Conservation (phyloP, 2,797 vertebrate genomes). For the Pagetopsis macropterus region DNA sequence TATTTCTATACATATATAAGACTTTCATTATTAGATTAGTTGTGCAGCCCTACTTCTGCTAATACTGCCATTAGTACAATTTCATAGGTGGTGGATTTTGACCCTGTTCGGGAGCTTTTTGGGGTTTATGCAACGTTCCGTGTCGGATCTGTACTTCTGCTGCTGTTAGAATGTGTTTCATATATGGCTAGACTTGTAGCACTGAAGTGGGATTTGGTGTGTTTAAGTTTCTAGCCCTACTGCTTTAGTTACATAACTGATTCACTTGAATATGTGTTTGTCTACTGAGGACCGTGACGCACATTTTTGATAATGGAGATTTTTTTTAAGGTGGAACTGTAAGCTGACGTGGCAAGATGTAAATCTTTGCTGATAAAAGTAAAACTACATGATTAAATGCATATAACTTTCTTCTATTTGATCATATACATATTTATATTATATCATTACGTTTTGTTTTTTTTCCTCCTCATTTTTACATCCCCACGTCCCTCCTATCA, state of each 20-base stretch:
- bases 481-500: background rate
- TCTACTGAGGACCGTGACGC: constrained; percentile 9
- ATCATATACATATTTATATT: background rate
- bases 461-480: background rate
- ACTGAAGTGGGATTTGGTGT: constrained; percentile 31
- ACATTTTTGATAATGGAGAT: background rate
- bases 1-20: too few relatives aligned
- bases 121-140: background rate
- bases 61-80: too few relatives aligned
- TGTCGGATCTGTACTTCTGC: background rate
- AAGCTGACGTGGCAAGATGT: background rate
- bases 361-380: background rate
- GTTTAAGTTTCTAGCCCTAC: background rate
- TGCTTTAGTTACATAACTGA: constrained; percentile 1
- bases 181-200: constrained; percentile 7
- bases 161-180: background rate
- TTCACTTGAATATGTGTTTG: constrained; percentile 9
- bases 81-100: background rate
- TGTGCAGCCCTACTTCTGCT: too few relatives aligned
- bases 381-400: too few relatives aligned
- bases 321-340: background rate
- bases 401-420: background rate
- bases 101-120: background rate
- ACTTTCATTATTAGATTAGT: too few relatives aligned
- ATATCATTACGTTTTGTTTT: background rate